Evolutionary conservation across 2,888 invertebrate species (phyloP).

Genomic region (Drosophila villosipedis): DNA sequence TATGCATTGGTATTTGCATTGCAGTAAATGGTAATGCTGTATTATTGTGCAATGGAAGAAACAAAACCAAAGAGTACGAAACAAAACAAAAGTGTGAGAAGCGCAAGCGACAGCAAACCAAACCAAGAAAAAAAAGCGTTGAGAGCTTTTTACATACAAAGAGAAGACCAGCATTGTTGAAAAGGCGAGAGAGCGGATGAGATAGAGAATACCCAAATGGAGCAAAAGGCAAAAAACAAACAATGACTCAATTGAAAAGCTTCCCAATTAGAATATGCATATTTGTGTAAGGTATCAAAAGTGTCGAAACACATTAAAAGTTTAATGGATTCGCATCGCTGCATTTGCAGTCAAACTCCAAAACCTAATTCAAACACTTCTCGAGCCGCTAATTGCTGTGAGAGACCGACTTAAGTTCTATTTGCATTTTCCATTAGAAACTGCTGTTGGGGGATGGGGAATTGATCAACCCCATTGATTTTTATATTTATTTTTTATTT

Average conservation of each 20-base stretch:
- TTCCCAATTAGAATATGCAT: not conserved
- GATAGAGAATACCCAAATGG: not conserved
- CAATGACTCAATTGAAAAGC: slow-evolving; percentile 16
- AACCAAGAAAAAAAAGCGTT: slow-evolving; percentile 30
- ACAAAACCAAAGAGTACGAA: not conserved
- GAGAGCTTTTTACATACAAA: slow-evolving; percentile 35
- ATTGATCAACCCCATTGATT: slow-evolving; percentile 60
- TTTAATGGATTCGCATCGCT: slow-evolving; percentile 22
- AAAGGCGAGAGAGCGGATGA: not conserved
- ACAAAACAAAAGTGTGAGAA: slow-evolving; percentile 29
- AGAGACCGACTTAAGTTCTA: slow-evolving; percentile 36
- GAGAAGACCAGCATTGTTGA: not conserved
- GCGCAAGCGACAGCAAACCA: not conserved
- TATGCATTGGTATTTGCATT: slow-evolving; percentile 68
- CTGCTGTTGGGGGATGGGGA: slow-evolving; percentile 5
- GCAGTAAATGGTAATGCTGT: slow-evolving; percentile 44
- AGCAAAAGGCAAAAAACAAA: not conserved
- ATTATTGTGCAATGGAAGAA: slow-evolving; percentile 27
- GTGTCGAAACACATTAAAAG: not conserved
- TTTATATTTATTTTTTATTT: slow-evolving; percentile 20
- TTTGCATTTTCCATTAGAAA: slow-evolving; percentile 66
- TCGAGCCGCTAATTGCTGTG: slow-evolving; percentile 64
- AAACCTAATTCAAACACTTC: slow-evolving; percentile 45
- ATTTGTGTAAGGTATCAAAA: not conserved
- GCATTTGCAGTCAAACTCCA: slow-evolving; percentile 18